Evolutionary conservation across 2,113 vertebrate genomes (phyloP).

Genomic region (Dipodomys stephensi): DNA sequence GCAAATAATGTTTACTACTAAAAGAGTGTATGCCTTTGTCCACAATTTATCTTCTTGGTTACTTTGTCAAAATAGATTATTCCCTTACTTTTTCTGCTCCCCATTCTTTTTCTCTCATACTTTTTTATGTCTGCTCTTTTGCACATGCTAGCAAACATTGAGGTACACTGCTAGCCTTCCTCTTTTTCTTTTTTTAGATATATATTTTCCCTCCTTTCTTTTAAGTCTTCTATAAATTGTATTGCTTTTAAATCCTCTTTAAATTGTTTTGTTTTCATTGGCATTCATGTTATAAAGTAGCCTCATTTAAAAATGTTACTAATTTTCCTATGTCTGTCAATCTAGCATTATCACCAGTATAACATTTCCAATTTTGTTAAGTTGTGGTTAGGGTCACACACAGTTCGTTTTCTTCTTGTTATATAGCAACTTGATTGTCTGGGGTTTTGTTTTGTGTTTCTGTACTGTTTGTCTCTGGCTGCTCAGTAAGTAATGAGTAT

Average conservation of each 20-base stretch:
- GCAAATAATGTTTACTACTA: constrained; percentile 1
- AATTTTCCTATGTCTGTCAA: neutral
- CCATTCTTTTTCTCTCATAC: neutral
- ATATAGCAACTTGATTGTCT: neutral
- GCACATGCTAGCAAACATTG: neutral
- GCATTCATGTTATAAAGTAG: constrained; percentile 11
- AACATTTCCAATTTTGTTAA: constrained; percentile 41
- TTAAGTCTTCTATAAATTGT: too few relatives aligned
- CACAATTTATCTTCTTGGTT: neutral
- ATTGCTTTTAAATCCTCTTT: neutral
- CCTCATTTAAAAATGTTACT: constrained; percentile 36
- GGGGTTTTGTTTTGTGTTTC: neutral
- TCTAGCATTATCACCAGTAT: neutral
- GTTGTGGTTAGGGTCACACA: neutral
- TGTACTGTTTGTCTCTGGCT: neutral
- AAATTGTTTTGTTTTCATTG: neutral
- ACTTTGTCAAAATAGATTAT: neutral
- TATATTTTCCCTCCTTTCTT: too few relatives aligned
- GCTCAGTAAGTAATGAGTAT: neutral
- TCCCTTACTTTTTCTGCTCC: neutral
- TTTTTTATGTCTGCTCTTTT: neutral
- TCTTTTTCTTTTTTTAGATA: neutral
- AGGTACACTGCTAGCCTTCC: neutral
- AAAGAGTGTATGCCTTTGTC: neutral
- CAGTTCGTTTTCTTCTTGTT: constrained; percentile 27